phyloP scores from a whole-genome alignment of 2,888 invertebrate species.

The Cephus sareptanus region DNA sequence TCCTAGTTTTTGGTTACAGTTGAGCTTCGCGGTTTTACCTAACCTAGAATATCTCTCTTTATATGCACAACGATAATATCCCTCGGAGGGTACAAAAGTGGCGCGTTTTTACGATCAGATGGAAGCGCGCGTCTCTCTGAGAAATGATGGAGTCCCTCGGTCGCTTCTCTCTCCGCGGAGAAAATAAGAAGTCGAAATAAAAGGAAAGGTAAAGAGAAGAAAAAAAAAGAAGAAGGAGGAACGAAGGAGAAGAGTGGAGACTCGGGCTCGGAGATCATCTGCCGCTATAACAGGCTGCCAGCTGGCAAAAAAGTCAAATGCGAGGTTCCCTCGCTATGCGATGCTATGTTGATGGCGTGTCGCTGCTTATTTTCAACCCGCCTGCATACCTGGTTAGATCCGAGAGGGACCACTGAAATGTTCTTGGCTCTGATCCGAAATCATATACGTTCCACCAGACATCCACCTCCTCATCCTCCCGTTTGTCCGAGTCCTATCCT shows the following conservation, averaged over 20 bases:
- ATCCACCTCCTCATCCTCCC: conserved; percentile 20
- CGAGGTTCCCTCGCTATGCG: conserved; percentile 55
- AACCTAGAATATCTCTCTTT: conserved; percentile 8
- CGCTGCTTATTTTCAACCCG: conserved; percentile 63
- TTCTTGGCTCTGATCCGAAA: conserved; percentile 60
- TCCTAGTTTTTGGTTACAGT: neutral
- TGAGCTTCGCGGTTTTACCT: neutral
- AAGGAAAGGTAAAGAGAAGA: conserved; percentile 32
- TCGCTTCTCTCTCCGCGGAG: conserved; percentile 28
- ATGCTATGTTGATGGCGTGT: conserved; percentile 63
- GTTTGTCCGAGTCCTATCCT: conserved; percentile 5
- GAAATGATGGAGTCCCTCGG: conserved; percentile 49
- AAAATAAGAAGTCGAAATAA: conserved; percentile 39
- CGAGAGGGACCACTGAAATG: conserved; percentile 55
- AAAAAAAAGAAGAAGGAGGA: conserved; percentile 18
- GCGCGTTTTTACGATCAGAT: conserved; percentile 47
- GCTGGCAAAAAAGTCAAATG: conserved; percentile 65
- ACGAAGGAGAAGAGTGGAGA: conserved; percentile 27
- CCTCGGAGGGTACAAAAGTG: conserved; percentile 42
- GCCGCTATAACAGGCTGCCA: conserved; percentile 63
- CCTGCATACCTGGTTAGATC: conserved; percentile 63
- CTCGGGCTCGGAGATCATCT: conserved; percentile 59
- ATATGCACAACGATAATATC: conserved; percentile 38
- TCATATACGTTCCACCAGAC: conserved; percentile 44
- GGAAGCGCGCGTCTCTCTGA: conserved; percentile 15